A percentile compares a stretch with the other conserved stretches of the same genome.
phyloP scores from a whole-genome alignment of 2,113 vertebrate genomes.

The Gobiocypris rarus region DNA sequence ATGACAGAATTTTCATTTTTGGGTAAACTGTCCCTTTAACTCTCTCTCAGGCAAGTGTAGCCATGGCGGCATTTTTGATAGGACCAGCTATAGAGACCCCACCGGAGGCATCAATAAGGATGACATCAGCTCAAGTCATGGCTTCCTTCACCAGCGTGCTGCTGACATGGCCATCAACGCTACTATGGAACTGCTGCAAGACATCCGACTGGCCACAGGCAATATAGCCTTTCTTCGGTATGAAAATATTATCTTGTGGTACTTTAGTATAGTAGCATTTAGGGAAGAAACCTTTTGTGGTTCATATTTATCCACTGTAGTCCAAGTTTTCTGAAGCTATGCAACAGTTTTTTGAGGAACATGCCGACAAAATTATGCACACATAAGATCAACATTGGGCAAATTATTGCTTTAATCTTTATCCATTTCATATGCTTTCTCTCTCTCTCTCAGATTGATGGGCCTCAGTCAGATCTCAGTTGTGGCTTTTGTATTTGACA shows the following conservation, averaged over 20 bases:
- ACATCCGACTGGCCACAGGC: not conserved
- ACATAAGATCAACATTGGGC: not conserved
- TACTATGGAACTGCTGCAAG: constrained; percentile 28
- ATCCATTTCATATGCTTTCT: constrained; percentile 51
- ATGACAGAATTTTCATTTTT: too few species aligned
- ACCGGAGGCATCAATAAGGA: constrained; percentile 45
- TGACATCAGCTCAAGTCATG: not conserved
- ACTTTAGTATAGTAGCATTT: too few species aligned
- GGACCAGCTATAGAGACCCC: not conserved
- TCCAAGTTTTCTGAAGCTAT: not conserved
- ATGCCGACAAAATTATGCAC: not conserved
- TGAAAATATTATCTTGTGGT: too few species aligned
- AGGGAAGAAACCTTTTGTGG: too few species aligned
- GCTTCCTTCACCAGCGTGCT: not conserved
- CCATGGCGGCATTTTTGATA: not conserved
- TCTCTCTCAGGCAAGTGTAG: constrained; percentile 45
- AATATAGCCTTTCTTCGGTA: not conserved
- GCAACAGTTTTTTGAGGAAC: too few species aligned
- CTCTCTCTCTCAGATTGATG: constrained; percentile 51
- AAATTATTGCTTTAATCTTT: constrained; percentile 11
- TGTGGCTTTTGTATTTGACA: constrained; percentile 69
- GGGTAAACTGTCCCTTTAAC: too few species aligned
- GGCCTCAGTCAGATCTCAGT: constrained; percentile 6
- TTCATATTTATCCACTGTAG: not conserved
- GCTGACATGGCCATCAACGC: not conserved